Evolutionary conservation across 1,140 invertebrate species (phyloP), one percentile per base, ranked within the genome.

Genomic region (Helicorthomorpha holstii): DNA sequence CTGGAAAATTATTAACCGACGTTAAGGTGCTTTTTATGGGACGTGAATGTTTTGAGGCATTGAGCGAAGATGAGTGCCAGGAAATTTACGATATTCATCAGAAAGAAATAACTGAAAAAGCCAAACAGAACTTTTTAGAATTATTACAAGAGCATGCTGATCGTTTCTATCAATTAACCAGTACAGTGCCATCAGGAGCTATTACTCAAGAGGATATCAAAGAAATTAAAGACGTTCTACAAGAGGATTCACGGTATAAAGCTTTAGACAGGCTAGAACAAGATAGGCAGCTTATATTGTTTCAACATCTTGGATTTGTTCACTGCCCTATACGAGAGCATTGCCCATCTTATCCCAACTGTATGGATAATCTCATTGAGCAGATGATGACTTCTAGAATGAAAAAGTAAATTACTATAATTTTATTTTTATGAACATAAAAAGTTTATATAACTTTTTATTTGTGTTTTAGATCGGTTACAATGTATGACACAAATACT

Each of bases 11-110:
- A 58, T 70, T 97, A 50, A 81, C 83, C 2, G 92, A 98, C 70
- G 85, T 95, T 27, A 75, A 88, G 56, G 87, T 96, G 4, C 73
- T 93, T 38, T 91, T 98, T 63, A 86, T 94, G 80, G 92, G 91
- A 0, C 76, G 91, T 26, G 90, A 95, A 65, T 94, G 91, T 63
- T 96, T 90, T 66, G 89, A 92, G 58, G 82, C 83, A 1, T 72
- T 98, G 23, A 81, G 85, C 0, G 88, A 93, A 62, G 76, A 82
- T 46, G 91, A 96, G 64, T 85, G 90, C 61, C 81, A 87, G 62
- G 76, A 86, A 59, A 93, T 97, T 59, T 98, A 96, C 68, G 89
- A 95, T 58, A 80, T 85, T 54, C 90, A 96, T 71, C 93, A 97
- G 70, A 77, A 82, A 58, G 85, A 92, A 64, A 81, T 97, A 48